Percentiles rank a stretch among this genome's conserved stretches.
Conservation (phyloP, 2,113 vertebrate genomes). For the Trinectes maculatus region DNA sequence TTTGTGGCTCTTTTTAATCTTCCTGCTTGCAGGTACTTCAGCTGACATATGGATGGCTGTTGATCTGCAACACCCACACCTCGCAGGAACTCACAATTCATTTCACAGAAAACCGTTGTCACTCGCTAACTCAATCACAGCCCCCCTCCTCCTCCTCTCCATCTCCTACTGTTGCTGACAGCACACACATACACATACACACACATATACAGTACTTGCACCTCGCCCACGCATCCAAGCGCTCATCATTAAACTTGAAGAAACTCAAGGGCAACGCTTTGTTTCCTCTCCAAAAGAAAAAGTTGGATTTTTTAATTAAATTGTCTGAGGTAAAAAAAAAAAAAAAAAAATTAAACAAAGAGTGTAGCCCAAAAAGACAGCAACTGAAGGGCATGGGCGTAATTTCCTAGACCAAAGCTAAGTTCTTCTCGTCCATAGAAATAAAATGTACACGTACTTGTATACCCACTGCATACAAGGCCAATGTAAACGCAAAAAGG, state of each 20-base stretch:
- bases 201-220: constrained; percentile 21
- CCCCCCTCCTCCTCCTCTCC: constrained; percentile 9
- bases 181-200: constrained; percentile 19
- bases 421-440: constrained; percentile 13
- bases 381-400: constrained; percentile 53
- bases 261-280: constrained; percentile 73
- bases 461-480: constrained; percentile 5
- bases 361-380: constrained; percentile 24
- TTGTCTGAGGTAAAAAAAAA: constrained; percentile 39
- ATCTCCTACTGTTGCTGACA: constrained; percentile 21
- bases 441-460: not conserved
- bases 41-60: constrained; percentile 43
- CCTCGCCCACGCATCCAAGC: constrained; percentile 34
- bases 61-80: constrained; percentile 47
- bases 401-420: constrained; percentile 31
- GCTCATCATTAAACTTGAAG: constrained; percentile 67
- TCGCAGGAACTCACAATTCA: constrained; percentile 60
- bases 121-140: constrained; percentile 59
- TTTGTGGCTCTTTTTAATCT: constrained; percentile 46
- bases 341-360: constrained; percentile 36
- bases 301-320: constrained; percentile 65
- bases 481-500: too few species aligned
- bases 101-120: constrained; percentile 56
- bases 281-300: constrained; percentile 53
- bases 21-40: constrained; percentile 45